Conservation (phyloP, 1,140 invertebrate species). For the Drosophila rufa region DNA sequence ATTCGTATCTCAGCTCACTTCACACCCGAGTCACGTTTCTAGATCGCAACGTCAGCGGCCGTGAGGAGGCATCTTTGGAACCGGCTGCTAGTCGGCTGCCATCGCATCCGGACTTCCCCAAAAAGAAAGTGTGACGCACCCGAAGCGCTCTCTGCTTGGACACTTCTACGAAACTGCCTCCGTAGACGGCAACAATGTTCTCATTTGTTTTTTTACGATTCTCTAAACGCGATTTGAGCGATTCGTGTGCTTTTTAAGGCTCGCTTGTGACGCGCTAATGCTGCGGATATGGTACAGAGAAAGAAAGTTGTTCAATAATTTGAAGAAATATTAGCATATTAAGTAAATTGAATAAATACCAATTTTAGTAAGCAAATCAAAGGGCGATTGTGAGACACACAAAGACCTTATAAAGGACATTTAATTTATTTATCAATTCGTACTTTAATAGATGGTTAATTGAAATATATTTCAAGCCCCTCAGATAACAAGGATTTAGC, state of each 20-base stretch:
- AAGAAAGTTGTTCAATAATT: background rate
- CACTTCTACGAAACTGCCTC: constrained; percentile 27
- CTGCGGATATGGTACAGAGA: background rate
- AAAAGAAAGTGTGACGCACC: constrained; percentile 77
- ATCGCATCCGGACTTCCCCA: constrained; percentile 65
- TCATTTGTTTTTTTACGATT: constrained; percentile 22
- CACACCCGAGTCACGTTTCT: constrained; percentile 65
- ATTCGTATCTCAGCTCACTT: constrained; percentile 31
- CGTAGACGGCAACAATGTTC: constrained; percentile 7
- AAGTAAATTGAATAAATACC: background rate
- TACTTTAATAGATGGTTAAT: too few species aligned
- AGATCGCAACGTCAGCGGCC: constrained; percentile 33
- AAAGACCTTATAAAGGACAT: too few species aligned
- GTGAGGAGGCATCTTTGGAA: constrained; percentile 44
- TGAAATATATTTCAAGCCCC: too few species aligned
- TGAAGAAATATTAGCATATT: background rate
- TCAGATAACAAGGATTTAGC: too few species aligned
- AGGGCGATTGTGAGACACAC: too few species aligned
- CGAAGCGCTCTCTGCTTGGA: background rate
- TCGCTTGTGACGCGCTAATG: constrained; percentile 22
- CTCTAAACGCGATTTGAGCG: background rate
- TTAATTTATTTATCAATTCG: too few species aligned
- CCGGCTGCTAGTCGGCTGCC: constrained; percentile 37
- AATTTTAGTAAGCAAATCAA: too few species aligned
- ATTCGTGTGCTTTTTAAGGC: constrained; percentile 14